A percentile compares a stretch with the other conserved stretches of the same genome.
Evolutionary conservation across 1,140 invertebrate genomes (phyloP).

Genomic region (Rhopalosiphum maidis): DNA sequence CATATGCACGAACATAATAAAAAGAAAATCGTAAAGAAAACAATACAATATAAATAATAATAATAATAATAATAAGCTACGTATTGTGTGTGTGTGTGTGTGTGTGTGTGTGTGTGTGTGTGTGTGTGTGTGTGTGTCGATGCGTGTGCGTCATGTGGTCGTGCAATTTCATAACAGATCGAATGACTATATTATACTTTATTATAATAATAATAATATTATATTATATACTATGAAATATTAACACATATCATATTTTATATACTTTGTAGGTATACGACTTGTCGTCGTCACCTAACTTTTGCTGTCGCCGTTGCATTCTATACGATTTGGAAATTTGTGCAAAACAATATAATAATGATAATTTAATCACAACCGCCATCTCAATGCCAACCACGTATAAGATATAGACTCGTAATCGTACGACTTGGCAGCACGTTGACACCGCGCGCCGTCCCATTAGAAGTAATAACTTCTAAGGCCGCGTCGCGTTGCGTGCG

Average conservation of each 20-base stretch:
- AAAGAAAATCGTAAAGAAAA: background rate
- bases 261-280: too few species aligned
- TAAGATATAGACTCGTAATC: background rate
- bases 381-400: background rate
- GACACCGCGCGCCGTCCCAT: background rate
- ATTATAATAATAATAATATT: too few species aligned
- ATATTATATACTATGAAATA: too few species aligned
- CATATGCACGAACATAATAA: background rate
- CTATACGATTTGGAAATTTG: background rate
- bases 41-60: background rate
- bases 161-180: background rate
- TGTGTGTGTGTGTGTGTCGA: background rate
- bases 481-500: background rate
- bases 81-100: background rate
- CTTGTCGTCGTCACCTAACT: background rate
- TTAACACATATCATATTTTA: too few species aligned
- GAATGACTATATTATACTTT: background rate
- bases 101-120: background rate
- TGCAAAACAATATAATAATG: background rate
- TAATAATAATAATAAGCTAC: background rate
- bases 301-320: background rate
- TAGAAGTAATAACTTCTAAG: slow-evolving; percentile 11
- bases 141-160: background rate
- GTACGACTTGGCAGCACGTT: background rate
- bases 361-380: background rate